Conservation (phyloP, 2,113 vertebrate species). For the Chlamydotis undulata region DNA sequence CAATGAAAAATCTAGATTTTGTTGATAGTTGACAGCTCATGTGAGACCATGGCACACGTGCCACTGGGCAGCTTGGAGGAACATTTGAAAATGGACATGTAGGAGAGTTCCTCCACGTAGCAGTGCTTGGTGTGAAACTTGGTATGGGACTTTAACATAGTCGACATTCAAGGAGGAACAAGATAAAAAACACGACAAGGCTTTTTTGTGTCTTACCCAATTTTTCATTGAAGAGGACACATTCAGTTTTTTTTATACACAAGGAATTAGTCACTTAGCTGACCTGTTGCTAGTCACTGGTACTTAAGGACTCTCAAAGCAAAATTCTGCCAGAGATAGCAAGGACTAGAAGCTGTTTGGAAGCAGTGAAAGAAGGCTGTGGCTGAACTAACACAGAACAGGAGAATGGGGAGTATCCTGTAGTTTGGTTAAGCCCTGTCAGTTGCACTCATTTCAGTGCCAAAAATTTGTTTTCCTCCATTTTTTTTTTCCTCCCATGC, state of each 20-base stretch:
- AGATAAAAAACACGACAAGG: neutral
- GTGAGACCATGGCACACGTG: neutral
- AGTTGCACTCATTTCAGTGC: neutral
- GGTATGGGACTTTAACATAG: neutral
- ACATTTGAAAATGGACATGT: rapidly evolving
- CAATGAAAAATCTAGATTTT: neutral
- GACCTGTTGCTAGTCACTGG: neutral
- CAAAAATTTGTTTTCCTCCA: neutral
- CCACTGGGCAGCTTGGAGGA: neutral
- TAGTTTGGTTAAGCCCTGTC: neutral
- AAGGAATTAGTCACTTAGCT: neutral
- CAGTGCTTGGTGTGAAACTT: neutral
- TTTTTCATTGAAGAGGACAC: neutral
- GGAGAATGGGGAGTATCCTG: neutral
- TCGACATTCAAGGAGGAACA: neutral
- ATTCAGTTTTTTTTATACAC: neutral
- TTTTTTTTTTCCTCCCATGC: neutral
- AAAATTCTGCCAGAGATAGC: neutral
- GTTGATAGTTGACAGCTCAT: neutral
- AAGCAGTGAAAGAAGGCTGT: neutral
- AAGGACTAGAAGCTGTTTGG: neutral
- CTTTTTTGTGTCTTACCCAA: neutral
- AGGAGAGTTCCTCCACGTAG: neutral
- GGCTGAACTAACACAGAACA: neutral
- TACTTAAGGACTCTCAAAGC: neutral